phyloP scores from a whole-genome alignment of 2,113 vertebrate genomes.

The Microcebus murinus region DNA sequence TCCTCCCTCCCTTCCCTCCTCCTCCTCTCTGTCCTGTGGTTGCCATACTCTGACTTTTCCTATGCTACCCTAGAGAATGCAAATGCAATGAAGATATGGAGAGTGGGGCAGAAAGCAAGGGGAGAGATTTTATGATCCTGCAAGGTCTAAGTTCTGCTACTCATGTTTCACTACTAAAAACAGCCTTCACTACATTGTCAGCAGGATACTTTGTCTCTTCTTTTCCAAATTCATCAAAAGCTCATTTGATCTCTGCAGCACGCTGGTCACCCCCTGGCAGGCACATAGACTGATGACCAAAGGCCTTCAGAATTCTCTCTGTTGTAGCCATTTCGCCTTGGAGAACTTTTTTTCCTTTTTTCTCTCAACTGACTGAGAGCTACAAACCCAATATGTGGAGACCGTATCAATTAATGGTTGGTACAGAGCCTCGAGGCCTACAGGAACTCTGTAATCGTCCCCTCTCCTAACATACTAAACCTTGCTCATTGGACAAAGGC shows the following conservation, averaged over 20 bases:
- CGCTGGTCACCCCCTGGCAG: background rate
- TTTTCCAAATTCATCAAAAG: background rate
- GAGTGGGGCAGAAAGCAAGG: background rate
- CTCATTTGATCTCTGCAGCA: background rate
- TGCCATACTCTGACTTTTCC: background rate
- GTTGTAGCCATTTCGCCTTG: background rate
- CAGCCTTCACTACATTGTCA: background rate
- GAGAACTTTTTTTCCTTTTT: background rate
- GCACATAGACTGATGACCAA: background rate
- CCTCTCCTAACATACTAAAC: background rate
- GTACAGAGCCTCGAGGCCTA: background rate
- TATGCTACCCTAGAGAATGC: background rate
- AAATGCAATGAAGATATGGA: background rate
- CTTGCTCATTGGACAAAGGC: background rate
- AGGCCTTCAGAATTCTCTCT: constrained; percentile 11
- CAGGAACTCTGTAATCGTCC: background rate
- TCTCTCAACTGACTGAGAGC: background rate
- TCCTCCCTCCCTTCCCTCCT: too few species aligned
- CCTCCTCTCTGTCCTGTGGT: background rate
- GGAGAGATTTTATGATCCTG: background rate
- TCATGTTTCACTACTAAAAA: background rate
- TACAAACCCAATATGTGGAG: background rate
- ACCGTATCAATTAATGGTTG: background rate
- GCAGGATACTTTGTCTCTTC: background rate
- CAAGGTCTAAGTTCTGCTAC: background rate